Evolutionary conservation across 1,140 invertebrate species (phyloP), one percentile per base, ranked within the genome.

Genomic region (Drosophila mauritiana): DNA sequence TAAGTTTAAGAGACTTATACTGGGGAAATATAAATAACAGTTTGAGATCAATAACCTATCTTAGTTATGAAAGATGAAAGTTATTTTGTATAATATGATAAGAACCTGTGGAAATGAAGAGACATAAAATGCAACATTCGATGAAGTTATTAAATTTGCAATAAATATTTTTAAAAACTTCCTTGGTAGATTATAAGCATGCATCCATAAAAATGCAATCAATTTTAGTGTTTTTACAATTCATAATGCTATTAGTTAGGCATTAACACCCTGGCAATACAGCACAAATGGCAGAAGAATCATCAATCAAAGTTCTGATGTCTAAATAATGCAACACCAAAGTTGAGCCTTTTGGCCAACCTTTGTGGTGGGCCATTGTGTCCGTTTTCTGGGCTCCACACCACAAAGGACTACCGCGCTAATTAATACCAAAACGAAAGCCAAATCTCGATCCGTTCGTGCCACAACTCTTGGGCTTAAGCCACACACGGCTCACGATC

Each of bases 401-500:
- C 70, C 79, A 89, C 70, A 88, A 83, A 88, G 84, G 80, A 88
- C 83, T 83, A 88, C 85, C 84, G 76, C 84, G 83, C 83, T 88
- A 88, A 88, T 88, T 88, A 88, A 88, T 88, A 88, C 84, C 67
- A 48, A 25, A 15, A 34, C 62, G 49, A 43, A 43, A 74, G 80
- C 63, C 69, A 63, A 51, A 78, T 61, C 48, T 13, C 36, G 64
- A 78, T 49, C 48, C 70, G 67, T 72, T 80, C 78, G 72, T 80
- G 58, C 67, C 51, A 22, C 43, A 39, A 40, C 15, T 37, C 36
- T 34, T 40, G 20, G 40, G 42, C 48, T 75, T 20, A 40, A 79
- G 63, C 80, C 74, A 78, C 63, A 78, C 73, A 81, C 62, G 57
- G 61, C 64, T 68, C 62, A 59, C 56, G 39, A 43, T 53, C 57